Percentiles rank a stretch among this genome's conserved stretches.
Conservation (phyloP, 2,113 vertebrate species). For the Oncorhynchus kisutch region DNA sequence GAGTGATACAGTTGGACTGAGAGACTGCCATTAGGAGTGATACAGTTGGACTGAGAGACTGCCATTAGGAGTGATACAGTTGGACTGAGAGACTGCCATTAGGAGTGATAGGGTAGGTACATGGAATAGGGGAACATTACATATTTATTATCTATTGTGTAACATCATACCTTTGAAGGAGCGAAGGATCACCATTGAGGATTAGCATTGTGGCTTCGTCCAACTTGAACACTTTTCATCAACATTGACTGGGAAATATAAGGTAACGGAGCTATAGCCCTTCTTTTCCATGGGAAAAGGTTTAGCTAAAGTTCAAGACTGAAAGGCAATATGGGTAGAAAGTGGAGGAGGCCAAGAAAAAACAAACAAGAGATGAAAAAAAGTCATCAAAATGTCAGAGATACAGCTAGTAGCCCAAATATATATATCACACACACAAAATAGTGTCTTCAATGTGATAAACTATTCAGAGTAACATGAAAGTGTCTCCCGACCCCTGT, state of each 20-base stretch:
- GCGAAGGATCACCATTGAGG: neutral
- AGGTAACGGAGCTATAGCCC: neutral
- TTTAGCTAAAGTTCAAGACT: neutral
- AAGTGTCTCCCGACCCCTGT: neutral
- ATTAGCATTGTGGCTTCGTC: neutral
- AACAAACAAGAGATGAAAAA: neutral
- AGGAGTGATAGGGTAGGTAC: neutral
- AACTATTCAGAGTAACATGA: neutral
- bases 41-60: too few relatives aligned
- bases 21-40: too few relatives aligned
- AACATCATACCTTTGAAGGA: neutral
- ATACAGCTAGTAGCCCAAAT: too few relatives aligned
- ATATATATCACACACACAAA: neutral
- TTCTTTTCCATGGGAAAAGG: neutral
- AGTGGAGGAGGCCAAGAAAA: neutral
- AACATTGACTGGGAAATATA: neutral
- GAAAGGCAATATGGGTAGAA: neutral
- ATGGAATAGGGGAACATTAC: neutral
- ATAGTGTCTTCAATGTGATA: neutral
- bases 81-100: neutral
- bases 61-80: too few relatives aligned
- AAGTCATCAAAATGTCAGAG: neutral
- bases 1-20: too few relatives aligned
- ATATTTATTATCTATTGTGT: neutral
- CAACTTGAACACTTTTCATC: neutral